These are phyloP conservation scores for Artemisiospiza belli DNA, from an alignment of 2,113 vertebrate species.

Conservation along the genomic window DNA sequence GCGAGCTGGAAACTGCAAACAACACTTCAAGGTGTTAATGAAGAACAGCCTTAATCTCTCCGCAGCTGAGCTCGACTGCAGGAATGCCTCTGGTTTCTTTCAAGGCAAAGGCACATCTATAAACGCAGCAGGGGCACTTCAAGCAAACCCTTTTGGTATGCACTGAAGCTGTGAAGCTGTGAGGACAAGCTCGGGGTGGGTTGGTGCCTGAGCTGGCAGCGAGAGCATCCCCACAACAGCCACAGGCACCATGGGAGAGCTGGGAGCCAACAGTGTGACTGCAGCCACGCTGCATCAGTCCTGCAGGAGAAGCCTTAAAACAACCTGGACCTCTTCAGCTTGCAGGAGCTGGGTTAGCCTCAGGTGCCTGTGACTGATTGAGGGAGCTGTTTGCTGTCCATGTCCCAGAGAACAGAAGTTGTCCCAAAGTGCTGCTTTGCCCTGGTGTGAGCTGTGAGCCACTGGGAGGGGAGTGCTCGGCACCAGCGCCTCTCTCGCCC, in stretches of 20 bases:
- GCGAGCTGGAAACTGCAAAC: conserved; percentile 1
- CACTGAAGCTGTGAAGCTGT: background rate
- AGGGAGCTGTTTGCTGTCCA: background rate
- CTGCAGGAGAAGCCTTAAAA: background rate
- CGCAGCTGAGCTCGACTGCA: background rate
- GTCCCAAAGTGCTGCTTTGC: background rate
- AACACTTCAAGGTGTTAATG: conserved; percentile 2
- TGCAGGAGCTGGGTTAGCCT: background rate
- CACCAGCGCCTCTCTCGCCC: fast-evolving
- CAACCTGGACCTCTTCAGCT: background rate
- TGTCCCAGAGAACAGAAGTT: background rate
- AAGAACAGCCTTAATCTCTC: background rate
- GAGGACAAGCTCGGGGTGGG: background rate
- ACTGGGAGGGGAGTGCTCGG: fast-evolving
- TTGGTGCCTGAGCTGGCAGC: fast-evolving
- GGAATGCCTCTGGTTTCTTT: conserved; percentile 3
- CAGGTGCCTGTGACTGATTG: background rate
- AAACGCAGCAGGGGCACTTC: background rate
- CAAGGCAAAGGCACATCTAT: background rate
- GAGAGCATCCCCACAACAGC: background rate
- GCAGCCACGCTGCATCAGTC: fast-evolving
- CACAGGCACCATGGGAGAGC: fast-evolving
- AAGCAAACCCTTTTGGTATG: background rate
- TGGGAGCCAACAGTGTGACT: fast-evolving
- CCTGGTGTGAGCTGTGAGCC: fast-evolving